A percentile compares a stretch with the other conserved stretches of the same genome.
These are phyloP conservation scores for Papilio glaucus DNA, from an alignment of 1,140 invertebrate genomes.

Conservation along the genomic window DNA sequence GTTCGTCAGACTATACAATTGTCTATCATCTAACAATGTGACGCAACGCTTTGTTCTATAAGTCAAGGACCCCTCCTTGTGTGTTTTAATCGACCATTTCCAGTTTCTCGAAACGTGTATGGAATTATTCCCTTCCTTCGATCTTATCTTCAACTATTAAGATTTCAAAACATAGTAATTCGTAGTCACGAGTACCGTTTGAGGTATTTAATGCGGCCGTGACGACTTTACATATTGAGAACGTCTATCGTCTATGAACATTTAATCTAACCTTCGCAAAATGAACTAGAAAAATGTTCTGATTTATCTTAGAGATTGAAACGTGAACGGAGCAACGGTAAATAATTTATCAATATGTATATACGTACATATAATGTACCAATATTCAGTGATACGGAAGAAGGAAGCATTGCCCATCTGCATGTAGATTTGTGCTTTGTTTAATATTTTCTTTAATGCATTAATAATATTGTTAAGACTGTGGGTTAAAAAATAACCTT, in stretches of 20 bases:
- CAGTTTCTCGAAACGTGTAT: constrained; percentile 57
- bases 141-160: constrained; percentile 53
- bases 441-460: background rate
- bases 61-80: constrained; percentile 64
- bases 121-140: constrained; percentile 56
- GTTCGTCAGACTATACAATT: constrained; percentile 25
- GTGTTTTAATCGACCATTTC: constrained; percentile 56
- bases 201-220: constrained; percentile 34
- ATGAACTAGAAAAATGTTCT: background rate
- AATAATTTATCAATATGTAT: too few species aligned
- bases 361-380: too few species aligned
- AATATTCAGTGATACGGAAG: too few species aligned
- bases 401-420: too few species aligned
- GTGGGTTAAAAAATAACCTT: background rate
- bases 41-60: constrained; percentile 58
- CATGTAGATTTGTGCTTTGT: too few species aligned
- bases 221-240: background rate
- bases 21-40: constrained; percentile 45
- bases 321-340: too few species aligned
- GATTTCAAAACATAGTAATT: constrained; percentile 62
- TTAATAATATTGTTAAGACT: background rate
- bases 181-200: constrained; percentile 45
- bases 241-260: too few species aligned
- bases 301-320: background rate
- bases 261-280: background rate